Evolutionary conservation across 53 echinoderm and acorn worm species (phyloP).

Genomic region (Echinarachnius parma): DNA sequence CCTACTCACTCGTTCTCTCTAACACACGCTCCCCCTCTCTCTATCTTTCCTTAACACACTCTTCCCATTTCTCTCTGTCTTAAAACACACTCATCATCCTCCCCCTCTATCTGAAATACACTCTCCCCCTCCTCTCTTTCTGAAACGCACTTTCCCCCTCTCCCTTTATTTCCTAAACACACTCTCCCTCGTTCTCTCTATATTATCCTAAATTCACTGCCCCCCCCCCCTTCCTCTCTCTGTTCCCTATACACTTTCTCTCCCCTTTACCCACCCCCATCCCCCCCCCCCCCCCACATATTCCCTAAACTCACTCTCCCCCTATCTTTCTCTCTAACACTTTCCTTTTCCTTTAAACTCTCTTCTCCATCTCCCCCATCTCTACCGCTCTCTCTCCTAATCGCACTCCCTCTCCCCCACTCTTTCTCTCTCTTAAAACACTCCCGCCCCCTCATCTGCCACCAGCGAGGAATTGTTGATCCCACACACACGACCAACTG

Average conservation of each 20-base stretch:
- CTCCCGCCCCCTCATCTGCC: no score
- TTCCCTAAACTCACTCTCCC: not conserved
- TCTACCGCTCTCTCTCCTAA: no score
- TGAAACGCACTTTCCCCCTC: not conserved
- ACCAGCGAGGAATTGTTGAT: no score
- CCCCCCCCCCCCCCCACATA: not conserved
- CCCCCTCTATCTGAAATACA: not conserved
- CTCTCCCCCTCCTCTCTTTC: conserved; percentile 3
- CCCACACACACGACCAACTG: no score
- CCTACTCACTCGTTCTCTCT: no score
- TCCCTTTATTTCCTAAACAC: not conserved
- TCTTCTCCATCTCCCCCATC: no score
- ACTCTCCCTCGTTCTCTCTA: not conserved
- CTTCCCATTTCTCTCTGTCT: no score
- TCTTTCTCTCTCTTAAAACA: not conserved
- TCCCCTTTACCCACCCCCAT: no score
- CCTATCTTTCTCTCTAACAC: not conserved
- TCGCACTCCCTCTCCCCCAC: not conserved
- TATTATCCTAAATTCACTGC: not conserved
- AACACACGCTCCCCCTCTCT: no score
- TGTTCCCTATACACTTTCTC: not conserved
- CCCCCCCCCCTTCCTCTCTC: not conserved
- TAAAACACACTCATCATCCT: not conserved
- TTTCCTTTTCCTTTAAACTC: no score
- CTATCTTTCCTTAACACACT: no score